phyloP scores from a whole-genome alignment of 2,797 vertebrate species.

The Acipenser transmontanus region DNA sequence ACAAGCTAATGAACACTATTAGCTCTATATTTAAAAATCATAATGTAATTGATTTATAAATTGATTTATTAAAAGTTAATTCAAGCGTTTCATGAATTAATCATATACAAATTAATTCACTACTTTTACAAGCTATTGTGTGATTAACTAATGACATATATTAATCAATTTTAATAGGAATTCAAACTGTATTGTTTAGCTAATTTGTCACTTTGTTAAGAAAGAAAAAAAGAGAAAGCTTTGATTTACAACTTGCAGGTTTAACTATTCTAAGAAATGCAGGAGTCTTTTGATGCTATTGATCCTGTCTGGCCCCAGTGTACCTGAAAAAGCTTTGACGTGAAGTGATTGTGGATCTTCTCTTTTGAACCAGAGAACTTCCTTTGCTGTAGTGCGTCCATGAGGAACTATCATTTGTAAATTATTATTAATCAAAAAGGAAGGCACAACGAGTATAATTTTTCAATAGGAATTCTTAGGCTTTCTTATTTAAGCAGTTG shows the following conservation, averaged over 20 bases:
- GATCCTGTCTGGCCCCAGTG: too few species aligned
- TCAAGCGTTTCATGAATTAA: constrained; percentile 74
- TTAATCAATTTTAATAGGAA: constrained; percentile 84
- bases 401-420: too few species aligned
- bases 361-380: too few species aligned
- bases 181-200: constrained; percentile 70
- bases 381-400: too few species aligned
- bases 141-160: constrained; percentile 70
- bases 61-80: constrained; percentile 73
- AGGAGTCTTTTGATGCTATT: too few species aligned
- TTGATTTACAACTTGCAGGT: constrained; percentile 56
- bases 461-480: too few species aligned
- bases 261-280: constrained; percentile 26
- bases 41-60: constrained; percentile 76
- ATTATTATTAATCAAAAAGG: too few species aligned
- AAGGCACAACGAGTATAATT: too few species aligned
- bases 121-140: constrained; percentile 66
- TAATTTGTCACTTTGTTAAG: constrained; percentile 75
- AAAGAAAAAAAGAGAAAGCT: constrained; percentile 50
- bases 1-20: constrained; percentile 60
- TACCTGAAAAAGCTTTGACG: too few species aligned
- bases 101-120: constrained; percentile 66
- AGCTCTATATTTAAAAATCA: constrained; percentile 63
- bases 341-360: too few species aligned
- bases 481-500: too few species aligned